These are phyloP conservation scores for fruit fly (Drosophila melanogaster) DNA, from an alignment of 1,140 invertebrate genomes.

Conservation along the genomic window DNA sequence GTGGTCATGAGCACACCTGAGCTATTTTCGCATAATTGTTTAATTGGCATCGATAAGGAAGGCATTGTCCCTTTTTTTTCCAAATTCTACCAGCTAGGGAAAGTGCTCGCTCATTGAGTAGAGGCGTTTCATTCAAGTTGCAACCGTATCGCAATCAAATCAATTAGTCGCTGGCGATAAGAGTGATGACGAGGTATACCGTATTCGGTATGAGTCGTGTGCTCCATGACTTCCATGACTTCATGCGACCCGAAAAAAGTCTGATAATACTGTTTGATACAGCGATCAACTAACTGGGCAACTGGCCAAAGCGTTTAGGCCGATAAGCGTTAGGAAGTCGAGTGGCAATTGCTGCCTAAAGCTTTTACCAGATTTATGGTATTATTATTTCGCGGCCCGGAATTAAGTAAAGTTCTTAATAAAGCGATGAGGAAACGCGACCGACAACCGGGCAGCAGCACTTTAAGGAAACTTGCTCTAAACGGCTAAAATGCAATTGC, in stretches of 20 bases:
- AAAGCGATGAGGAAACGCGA: slow-evolving; percentile 62
- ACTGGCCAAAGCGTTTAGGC: slow-evolving; percentile 37
- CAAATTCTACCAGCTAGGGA: background rate
- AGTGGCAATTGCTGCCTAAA: slow-evolving; percentile 64
- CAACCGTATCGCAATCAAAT: slow-evolving; percentile 24
- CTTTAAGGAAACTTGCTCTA: slow-evolving; percentile 65
- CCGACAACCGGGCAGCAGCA: background rate
- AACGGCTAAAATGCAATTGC: slow-evolving; percentile 44
- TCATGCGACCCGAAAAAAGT: slow-evolving; percentile 19
- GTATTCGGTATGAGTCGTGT: slow-evolving; percentile 9
- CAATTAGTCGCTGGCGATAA: slow-evolving; percentile 45
- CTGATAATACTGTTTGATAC: slow-evolving; percentile 9
- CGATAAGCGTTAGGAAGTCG: slow-evolving; percentile 50
- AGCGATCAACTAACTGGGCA: slow-evolving; percentile 25
- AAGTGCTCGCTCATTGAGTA: slow-evolving; percentile 56
- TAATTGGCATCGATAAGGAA: slow-evolving; percentile 66
- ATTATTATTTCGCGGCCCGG: slow-evolving; percentile 19
- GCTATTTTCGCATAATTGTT: slow-evolving; percentile 78
- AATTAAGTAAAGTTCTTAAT: slow-evolving; percentile 52
- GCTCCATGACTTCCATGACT: slow-evolving; percentile 42
- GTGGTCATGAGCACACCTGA: slow-evolving; percentile 52
- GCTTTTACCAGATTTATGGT: slow-evolving; percentile 57
- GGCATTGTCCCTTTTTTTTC: slow-evolving; percentile 13
- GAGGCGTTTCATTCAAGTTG: slow-evolving; percentile 24
- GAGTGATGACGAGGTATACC: slow-evolving; percentile 11